Evolutionary conservation across 2,797 vertebrate species (phyloP).

Genomic region (Tapirus indicus): DNA sequence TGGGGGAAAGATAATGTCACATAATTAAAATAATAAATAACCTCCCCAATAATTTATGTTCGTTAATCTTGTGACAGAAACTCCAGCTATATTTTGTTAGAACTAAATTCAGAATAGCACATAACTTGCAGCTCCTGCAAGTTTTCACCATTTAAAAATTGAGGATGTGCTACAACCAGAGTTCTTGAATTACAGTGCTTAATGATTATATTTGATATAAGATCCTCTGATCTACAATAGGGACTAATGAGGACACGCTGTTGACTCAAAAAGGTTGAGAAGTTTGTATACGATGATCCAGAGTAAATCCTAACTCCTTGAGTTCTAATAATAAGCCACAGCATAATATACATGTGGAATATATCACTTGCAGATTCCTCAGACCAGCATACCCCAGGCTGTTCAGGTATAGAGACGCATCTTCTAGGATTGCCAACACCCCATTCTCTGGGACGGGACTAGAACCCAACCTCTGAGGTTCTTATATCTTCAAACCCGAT

Average conservation of each 20-base stretch:
- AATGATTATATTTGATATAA: background rate
- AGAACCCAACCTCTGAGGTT: background rate
- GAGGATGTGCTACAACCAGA: background rate
- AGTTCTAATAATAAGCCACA: background rate
- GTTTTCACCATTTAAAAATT: conserved; percentile 42
- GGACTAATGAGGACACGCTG: background rate
- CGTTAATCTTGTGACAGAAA: conserved; percentile 47
- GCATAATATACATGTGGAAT: background rate
- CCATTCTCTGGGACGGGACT: background rate
- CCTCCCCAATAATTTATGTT: conserved; percentile 40
- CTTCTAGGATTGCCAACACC: background rate
- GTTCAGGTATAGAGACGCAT: background rate
- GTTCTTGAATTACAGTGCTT: background rate
- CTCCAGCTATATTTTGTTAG: conserved; percentile 60
- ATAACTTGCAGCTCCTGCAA: conserved; percentile 17
- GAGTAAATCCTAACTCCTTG: background rate
- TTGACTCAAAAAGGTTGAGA: conserved; percentile 1
- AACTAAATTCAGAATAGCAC: conserved; percentile 56
- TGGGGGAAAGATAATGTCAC: conserved; percentile 39
- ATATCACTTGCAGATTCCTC: background rate
- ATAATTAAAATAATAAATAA: conserved; percentile 70
- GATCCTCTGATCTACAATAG: background rate
- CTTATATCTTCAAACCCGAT: background rate
- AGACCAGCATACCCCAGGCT: background rate
- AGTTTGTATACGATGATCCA: background rate